A percentile compares a stretch with the other conserved stretches of the same genome.
These are phyloP conservation scores for Torymus texanus DNA, from an alignment of 2,888 invertebrate species.

Conservation along the genomic window DNA sequence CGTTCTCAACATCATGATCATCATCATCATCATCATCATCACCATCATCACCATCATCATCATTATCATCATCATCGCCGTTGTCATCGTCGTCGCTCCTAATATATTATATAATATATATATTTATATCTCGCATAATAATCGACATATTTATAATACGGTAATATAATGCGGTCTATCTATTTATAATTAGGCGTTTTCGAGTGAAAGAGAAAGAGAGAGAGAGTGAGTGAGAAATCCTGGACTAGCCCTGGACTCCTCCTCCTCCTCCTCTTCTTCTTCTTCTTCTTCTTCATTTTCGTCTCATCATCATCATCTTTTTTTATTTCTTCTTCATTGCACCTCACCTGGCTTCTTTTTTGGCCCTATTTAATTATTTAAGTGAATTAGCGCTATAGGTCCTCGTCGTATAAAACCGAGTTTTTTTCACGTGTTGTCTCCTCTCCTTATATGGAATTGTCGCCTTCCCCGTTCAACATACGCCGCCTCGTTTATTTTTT, in stretches of 20 bases:
- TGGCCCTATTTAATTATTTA: slow-evolving; percentile 18
- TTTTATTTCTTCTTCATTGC: not conserved
- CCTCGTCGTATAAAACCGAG: slow-evolving; percentile 42
- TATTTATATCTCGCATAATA: slow-evolving; percentile 65
- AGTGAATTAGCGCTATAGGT: slow-evolving; percentile 28
- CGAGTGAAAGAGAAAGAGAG: slow-evolving; percentile 63
- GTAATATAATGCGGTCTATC: slow-evolving; percentile 70
- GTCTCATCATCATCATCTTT: slow-evolving; percentile 4
- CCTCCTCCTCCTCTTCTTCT: slow-evolving; percentile 38
- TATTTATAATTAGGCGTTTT: slow-evolving; percentile 68
- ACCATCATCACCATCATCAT: not conserved
- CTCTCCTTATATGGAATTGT: not conserved
- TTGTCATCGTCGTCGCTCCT: slow-evolving; percentile 34
- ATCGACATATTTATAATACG: slow-evolving; percentile 63
- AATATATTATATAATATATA: slow-evolving; percentile 61
- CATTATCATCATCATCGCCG: not conserved
- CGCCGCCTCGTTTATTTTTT: not conserved
- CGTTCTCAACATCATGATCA: not conserved
- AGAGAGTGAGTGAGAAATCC: slow-evolving; percentile 67
- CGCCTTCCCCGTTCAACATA: not conserved
- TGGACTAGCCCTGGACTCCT: slow-evolving; percentile 59
- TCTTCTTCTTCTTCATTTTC: slow-evolving; percentile 16
- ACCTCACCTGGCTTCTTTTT: slow-evolving; percentile 3
- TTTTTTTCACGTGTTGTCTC: slow-evolving; percentile 2
- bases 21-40: too few species aligned